These are phyloP conservation scores for Drosophila melanosoma DNA, from an alignment of 2,888 invertebrate species.

Conservation along the genomic window DNA sequence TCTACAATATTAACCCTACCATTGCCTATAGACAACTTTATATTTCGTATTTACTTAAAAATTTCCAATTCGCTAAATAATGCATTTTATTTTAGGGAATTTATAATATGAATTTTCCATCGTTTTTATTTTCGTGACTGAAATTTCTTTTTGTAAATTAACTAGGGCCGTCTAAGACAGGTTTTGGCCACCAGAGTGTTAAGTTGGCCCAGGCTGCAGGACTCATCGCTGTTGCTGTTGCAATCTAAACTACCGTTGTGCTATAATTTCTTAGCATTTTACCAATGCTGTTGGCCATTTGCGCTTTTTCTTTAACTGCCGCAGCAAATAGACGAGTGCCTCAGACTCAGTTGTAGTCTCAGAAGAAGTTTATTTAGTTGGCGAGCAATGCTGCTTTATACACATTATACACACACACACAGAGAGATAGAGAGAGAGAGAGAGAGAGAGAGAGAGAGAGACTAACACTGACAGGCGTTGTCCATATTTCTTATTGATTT, in stretches of 20 bases:
- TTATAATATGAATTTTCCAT: neutral
- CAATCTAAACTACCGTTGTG: slow-evolving; percentile 69
- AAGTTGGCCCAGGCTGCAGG: slow-evolving; percentile 34
- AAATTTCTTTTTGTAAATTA: neutral
- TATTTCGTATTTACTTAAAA: neutral
- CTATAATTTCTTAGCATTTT: slow-evolving; percentile 65
- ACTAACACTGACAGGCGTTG: slow-evolving; percentile 75
- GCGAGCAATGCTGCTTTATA: slow-evolving; percentile 60
- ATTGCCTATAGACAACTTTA: neutral
- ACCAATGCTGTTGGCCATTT: slow-evolving; percentile 51
- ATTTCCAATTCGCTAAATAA: neutral
- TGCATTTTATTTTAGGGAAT: accelerated
- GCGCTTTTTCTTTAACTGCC: slow-evolving; percentile 61
- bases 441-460: slow-evolving; percentile 5
- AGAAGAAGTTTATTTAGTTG: slow-evolving; percentile 76
- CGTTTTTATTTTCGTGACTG: too few relatives aligned
- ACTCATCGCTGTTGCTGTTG: slow-evolving; percentile 16
- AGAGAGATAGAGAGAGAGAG: slow-evolving; percentile 12
- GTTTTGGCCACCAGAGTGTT: neutral
- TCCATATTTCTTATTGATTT: slow-evolving; percentile 81
- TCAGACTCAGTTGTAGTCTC: slow-evolving; percentile 29
- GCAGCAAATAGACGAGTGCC: slow-evolving; percentile 47
- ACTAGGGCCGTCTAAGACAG: neutral
- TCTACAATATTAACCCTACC: neutral
- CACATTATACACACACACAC: slow-evolving; percentile 19